Percentiles rank a stretch among this genome's conserved stretches.
These are phyloP conservation scores for Furnarius figulus DNA, from an alignment of 2,113 vertebrate species.

Conservation along the genomic window DNA sequence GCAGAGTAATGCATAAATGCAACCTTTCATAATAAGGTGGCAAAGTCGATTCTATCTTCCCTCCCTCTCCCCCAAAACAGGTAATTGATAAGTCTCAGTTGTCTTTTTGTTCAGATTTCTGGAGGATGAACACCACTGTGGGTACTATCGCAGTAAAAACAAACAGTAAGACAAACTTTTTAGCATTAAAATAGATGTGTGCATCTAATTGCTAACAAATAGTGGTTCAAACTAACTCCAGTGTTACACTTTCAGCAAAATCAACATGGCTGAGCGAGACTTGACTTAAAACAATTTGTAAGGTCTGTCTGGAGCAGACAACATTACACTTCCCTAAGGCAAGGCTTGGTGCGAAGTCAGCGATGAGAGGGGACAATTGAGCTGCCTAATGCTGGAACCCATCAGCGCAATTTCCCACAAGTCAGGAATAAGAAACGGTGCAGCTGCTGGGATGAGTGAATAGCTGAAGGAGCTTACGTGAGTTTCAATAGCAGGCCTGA, in stretches of 20 bases:
- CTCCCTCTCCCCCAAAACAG: not conserved
- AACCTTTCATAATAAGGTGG: not conserved
- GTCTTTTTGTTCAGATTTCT: not conserved
- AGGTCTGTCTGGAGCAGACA: not conserved
- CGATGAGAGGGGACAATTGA: not conserved
- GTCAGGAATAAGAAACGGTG: constrained; percentile 16
- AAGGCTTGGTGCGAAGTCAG: not conserved
- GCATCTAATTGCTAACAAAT: not conserved
- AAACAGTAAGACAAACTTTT: not conserved
- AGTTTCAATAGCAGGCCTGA: constrained; percentile 69
- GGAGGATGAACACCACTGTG: not conserved
- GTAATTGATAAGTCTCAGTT: not conserved
- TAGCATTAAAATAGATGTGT: not conserved
- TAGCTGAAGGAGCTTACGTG: constrained; percentile 64
- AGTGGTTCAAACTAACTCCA: not conserved
- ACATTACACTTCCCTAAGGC: not conserved
- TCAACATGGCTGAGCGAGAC: not conserved
- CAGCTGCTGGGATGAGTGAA: constrained; percentile 59
- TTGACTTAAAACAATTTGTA: not conserved
- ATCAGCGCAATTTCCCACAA: not conserved
- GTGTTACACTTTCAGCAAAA: not conserved
- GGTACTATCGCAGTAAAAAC: not conserved
- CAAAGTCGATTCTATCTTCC: not conserved
- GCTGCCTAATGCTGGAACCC: not conserved
- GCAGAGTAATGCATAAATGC: not conserved